These are phyloP conservation scores for Ceratothoa steindachneri DNA, from an alignment of 2,888 invertebrate genomes.

Conservation along the genomic window DNA sequence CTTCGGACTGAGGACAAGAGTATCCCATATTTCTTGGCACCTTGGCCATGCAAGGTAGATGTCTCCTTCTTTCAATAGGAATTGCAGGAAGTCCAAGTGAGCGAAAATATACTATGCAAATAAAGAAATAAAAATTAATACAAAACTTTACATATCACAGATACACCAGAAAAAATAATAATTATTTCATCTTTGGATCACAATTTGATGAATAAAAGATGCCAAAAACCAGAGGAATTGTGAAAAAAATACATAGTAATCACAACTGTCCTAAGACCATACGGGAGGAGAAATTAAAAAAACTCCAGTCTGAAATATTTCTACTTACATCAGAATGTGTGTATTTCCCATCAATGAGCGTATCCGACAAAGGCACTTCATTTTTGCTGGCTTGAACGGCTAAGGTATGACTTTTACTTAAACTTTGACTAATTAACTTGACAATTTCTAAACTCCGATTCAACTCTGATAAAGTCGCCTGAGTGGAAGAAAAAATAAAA, in stretches of 20 bases:
- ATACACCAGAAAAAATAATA: not conserved
- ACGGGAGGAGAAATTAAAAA: too few species aligned
- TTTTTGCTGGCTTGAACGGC: conserved; percentile 50
- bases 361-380: conserved; percentile 50
- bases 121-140: not conserved
- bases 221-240: too few species aligned
- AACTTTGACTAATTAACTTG: conserved; percentile 54
- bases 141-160: not conserved
- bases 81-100: conserved; percentile 56
- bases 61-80: conserved; percentile 56
- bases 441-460: conserved; percentile 56
- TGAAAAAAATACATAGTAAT: too few species aligned
- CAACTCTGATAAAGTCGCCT: conserved; percentile 55
- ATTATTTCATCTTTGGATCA: not conserved
- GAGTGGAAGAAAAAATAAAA: conserved; percentile 23
- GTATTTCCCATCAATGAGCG: conserved; percentile 54
- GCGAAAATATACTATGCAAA: conserved; percentile 53
- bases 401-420: conserved; percentile 54
- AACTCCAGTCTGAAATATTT: too few species aligned
- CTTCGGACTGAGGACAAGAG: conserved; percentile 53
- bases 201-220: too few species aligned
- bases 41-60: conserved; percentile 55
- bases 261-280: too few species aligned
- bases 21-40: conserved; percentile 56
- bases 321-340: conserved; percentile 54